Evolutionary conservation across 2,113 vertebrate genomes (phyloP).

Genomic region (Lophotis ruficrista): DNA sequence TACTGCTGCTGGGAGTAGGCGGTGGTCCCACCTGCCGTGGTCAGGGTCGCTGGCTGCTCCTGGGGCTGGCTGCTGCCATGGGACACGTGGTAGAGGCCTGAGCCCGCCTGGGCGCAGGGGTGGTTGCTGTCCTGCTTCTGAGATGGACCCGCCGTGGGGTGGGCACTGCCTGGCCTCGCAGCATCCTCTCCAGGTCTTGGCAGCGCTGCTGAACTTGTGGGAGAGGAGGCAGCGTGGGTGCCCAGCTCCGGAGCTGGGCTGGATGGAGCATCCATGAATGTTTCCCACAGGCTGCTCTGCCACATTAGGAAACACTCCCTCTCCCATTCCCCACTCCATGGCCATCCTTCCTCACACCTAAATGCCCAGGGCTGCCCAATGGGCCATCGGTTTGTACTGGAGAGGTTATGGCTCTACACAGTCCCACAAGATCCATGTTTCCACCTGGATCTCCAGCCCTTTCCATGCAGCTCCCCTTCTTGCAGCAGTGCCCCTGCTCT

Average conservation of each 20-base stretch:
- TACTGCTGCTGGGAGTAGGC: neutral
- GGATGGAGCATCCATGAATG: neutral
- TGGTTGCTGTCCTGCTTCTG: neutral
- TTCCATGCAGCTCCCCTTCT: neutral
- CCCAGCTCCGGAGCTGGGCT: neutral
- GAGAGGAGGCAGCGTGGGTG: neutral
- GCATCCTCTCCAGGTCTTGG: neutral
- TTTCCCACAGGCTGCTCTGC: neutral
- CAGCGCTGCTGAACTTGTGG: neutral
- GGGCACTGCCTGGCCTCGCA: neutral
- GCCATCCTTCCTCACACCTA: neutral
- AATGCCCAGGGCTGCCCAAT: neutral
- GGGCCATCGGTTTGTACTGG: neutral
- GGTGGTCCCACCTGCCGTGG: rapidly evolving
- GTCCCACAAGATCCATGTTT: neutral
- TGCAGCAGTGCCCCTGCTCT: rapidly evolving
- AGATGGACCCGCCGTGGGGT: rapidly evolving
- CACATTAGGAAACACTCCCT: neutral
- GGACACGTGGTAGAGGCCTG: neutral
- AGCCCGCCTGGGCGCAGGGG: neutral
- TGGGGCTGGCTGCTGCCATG: neutral
- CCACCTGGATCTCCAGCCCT: neutral
- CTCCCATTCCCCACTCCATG: neutral
- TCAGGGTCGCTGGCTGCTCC: neutral
- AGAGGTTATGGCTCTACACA: neutral